These are phyloP conservation scores for Eulacestoma nigropectus DNA, from an alignment of 2,113 vertebrate genomes.

Conservation along the genomic window DNA sequence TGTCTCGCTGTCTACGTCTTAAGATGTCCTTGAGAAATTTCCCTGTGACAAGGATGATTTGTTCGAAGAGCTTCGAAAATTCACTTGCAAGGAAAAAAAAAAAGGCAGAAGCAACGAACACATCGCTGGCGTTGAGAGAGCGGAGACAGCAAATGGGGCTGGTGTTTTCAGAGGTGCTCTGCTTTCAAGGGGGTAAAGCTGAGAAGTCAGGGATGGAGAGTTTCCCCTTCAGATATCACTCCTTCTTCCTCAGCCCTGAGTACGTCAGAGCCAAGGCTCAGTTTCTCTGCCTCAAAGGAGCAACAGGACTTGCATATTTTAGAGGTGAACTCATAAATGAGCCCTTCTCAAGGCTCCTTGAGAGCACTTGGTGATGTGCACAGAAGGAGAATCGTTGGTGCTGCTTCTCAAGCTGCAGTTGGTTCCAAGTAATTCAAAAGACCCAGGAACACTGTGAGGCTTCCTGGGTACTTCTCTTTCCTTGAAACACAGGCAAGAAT, in stretches of 20 bases:
- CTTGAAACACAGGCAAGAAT: background rate
- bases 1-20: background rate
- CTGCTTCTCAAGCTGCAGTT: background rate
- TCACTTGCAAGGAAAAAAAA: background rate
- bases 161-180: background rate
- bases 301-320: background rate
- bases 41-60: background rate
- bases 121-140: background rate
- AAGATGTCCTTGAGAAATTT: conserved; percentile 27
- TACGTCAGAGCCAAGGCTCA: background rate
- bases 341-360: background rate
- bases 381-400: background rate
- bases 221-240: background rate
- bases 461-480: background rate
- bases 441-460: background rate
- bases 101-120: background rate
- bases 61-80: background rate
- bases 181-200: background rate
- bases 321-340: background rate
- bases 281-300: background rate
- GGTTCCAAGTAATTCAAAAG: background rate
- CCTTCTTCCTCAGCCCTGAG: background rate
- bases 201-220: background rate
- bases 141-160: background rate
- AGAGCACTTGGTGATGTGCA: background rate